phyloP scores from a whole-genome alignment of 2,113 vertebrate genomes.

The Phylloscopus whistleri region DNA sequence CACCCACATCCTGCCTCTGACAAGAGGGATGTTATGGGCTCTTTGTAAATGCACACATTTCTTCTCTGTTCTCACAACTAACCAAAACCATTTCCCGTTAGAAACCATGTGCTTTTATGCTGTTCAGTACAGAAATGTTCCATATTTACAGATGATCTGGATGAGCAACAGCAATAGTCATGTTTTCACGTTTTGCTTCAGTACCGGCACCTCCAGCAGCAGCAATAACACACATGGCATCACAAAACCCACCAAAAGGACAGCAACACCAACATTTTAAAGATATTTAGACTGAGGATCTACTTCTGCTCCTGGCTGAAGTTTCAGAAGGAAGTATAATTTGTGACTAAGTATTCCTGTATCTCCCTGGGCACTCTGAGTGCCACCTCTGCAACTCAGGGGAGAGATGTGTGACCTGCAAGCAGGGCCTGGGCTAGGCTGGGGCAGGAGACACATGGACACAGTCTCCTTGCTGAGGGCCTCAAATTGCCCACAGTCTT shows the following conservation, averaged over 20 bases:
- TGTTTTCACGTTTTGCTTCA: not conserved
- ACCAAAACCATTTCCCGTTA: not conserved
- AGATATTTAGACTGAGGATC: not conserved
- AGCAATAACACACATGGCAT: fast-evolving
- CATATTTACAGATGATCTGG: not conserved
- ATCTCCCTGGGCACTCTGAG: not conserved
- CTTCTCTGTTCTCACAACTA: not conserved
- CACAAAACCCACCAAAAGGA: not conserved
- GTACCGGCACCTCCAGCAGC: not conserved
- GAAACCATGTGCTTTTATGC: not conserved
- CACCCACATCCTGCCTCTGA: not conserved
- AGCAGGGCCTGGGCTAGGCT: not conserved
- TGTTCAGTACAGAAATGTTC: not conserved
- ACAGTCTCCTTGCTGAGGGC: not conserved
- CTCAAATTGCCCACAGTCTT: not conserved
- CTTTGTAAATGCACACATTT: not conserved
- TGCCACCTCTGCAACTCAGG: not conserved
- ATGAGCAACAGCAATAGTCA: not conserved
- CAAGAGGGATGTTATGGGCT: fast-evolving
- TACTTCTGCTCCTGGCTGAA: not conserved
- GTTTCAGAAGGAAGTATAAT: not conserved
- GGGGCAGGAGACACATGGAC: not conserved
- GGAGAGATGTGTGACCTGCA: not conserved
- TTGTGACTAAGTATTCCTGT: not conserved
- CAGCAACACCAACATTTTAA: not conserved